Base-by-base conservation (phyloP, 2,888 invertebrate genomes). In the Lagria hirta region DNA sequence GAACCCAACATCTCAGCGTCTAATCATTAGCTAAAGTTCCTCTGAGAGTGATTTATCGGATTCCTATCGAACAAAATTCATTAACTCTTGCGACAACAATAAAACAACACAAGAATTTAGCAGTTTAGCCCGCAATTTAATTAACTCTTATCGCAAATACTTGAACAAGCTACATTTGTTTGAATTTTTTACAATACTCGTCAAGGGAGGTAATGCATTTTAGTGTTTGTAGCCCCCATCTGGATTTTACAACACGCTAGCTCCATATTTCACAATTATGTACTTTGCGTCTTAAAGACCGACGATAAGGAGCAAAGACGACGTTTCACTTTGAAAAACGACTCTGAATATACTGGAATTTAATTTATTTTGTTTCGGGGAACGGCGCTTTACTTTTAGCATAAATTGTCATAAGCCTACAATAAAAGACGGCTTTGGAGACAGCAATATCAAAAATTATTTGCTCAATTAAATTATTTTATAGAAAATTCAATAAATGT, bases 181-280 rank as follows among this genome's bases (percentile, higher is more conserved):
- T 37, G 18, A 24, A 26, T 28, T 37, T 37, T 28, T 35, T 29
- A 33, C 13, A 22, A 5, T 11, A 14, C 8, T 23, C 32, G 13
- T 21, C 22, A 17, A 15, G 26, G 26, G 43, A 30, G 30, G 37
- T 30, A 34, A 40, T 24, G 40, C 11, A 12, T 27, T 42, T 42
- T 21, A 32, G 21, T 17, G 20, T 21, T 13, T 24, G 8, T 7
- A 16, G 28, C 37, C 36, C 30, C 37, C 43, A 37, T 24, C 37
- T 36, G 14, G 36, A 29, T 43, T 43, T 43, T 44, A 24, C 16
- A 46, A 37, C 47, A 47, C 42, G 47, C 47, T 23, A 36, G 23
- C 27, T 32, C 42, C 47, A 47, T 47, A 47, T 42, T 47, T 47
- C 33, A 47, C 47, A 47, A 47, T 47, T 47, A 47, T 33, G 37